Evolutionary conservation across 2,113 vertebrate genomes (phyloP), one percentile per base, ranked within the genome.

Genomic region (Uropsilus gracilis): DNA sequence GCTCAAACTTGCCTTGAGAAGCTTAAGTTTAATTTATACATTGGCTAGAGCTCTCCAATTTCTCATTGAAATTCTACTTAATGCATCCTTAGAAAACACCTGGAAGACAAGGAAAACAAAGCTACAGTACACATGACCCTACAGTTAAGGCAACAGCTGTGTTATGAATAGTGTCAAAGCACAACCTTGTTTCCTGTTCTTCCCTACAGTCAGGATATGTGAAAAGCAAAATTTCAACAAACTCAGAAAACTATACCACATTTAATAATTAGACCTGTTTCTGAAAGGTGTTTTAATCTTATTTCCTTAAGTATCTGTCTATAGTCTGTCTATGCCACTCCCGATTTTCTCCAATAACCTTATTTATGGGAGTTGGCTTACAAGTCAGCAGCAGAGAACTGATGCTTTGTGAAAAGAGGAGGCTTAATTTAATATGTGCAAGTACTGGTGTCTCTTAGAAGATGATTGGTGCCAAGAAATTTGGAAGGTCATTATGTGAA

Each of bases 61-160:
- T n/a, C 86, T 95, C 84, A 78, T 91, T 96, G 86, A 91, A 97
- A 97, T 96, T 96, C 96, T 93, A 42, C 57, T 69, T 90, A 90
- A 64, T 89, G 81, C 63, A 66, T 50, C 83, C 96, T 97, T 83
- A 89, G 78, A 97, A 94, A 97, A 84, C 77, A 95, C 72, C 92
- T 86, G 69, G 78, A 92, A 97, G 64, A 39, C 24, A 53, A 66
- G 68, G 77, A 69, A 64, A 94, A 26, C 32, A 73, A 88, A 92
- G 22, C 34, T 78, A 6, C 11, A 46, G 78, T 46, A 53, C 0
- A 8, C 64, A 66, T 11, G 64, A 96, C 39, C 88, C 76, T 18
- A 85, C 20, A 13, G 4, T 3, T 46, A 89, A 8, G 66, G 91
- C 84, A 68, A 89, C 78, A 84, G 96, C 95, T 96, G 83, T 76